phyloP scores from a whole-genome alignment of 2,113 vertebrate genomes.

The Emydura subglobosa region DNA sequence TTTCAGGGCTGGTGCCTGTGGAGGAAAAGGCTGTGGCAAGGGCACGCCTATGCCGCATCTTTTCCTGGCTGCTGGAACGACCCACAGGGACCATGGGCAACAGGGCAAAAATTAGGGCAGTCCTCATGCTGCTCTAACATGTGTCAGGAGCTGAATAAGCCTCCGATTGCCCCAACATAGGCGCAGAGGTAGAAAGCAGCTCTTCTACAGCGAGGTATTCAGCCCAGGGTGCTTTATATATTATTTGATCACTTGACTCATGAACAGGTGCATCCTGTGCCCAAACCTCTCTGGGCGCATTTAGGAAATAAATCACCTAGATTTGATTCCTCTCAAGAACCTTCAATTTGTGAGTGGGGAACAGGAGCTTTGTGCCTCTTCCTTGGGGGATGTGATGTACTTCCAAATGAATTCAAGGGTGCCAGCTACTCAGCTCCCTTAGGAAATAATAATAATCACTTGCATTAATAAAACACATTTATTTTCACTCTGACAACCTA shows the following conservation, averaged over 20 bases:
- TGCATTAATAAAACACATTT: neutral
- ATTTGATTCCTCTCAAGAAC: neutral
- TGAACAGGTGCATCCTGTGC: fast-evolving
- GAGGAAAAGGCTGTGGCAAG: neutral
- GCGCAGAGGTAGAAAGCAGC: fast-evolving
- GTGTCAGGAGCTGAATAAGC: neutral
- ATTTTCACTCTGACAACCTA: constrained; percentile 1
- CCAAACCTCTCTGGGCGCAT: constrained; percentile 15
- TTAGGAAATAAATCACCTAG: neutral
- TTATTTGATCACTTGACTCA: fast-evolving
- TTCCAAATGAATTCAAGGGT: constrained; percentile 25
- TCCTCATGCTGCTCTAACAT: neutral
- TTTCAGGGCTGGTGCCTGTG: neutral
- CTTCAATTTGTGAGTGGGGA: neutral
- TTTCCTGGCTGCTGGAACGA: fast-evolving
- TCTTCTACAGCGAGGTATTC: fast-evolving
- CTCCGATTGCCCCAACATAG: neutral
- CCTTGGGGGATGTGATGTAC: constrained; percentile 60
- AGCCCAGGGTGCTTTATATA: neutral
- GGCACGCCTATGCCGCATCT: neutral
- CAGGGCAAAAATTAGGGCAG: neutral
- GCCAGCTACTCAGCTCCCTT: constrained; percentile 42
- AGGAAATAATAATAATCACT: neutral
- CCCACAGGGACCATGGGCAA: neutral
- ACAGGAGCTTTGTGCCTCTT: constrained; percentile 18